Base-by-base conservation (phyloP, 2,888 invertebrate genomes). In the Punctoribates punctum region DNA sequence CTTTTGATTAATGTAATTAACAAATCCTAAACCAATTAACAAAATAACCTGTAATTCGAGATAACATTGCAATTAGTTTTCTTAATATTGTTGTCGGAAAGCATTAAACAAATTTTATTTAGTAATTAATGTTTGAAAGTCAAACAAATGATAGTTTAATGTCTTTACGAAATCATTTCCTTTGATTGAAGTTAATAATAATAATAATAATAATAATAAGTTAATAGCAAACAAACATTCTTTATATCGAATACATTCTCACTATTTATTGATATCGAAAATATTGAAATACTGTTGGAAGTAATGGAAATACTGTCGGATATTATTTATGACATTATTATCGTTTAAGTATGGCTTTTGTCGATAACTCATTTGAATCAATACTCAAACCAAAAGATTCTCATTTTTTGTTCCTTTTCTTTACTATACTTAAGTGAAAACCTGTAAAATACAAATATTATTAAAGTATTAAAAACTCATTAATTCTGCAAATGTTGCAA, bases 371-470 rank as follows among this genome's bases (percentile, higher is more conserved):
- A 62, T 62, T 29, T 62, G 62, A 11, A 62, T 62, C 5, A 27
- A 62, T 29, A 57, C 57, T 57, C 57, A 62, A 29, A 62, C 23
- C 62, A 62, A 62, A 62, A 62, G 62, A 62, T 62, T 62, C 62
- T 62, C 62, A 62, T 62, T 62, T 23, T 62, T 23, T 60, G 60
- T 60, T 60, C 60, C 60, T 25, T 29, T 57, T 20, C 57, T 57
- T 62, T 62, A 62, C 25, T 62, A 62, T 29, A 62, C 62, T 62
- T 62, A 27, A 29, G 62, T 62, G 29, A 27, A 29, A 62, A 8
- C 34, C 34, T 34, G 34, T 62, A 27, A 29, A 9, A 5, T 62
- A 62, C 25, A 48, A 48, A 48, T 48, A 48, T 48, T 15, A 13
- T 48, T 15, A 13, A 48, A 48, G 13, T 48, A 13, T 48, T 8